A percentile compares a stretch with the other conserved stretches of the same genome.
Evolutionary conservation across 2,113 vertebrate genomes (phyloP).

Genomic region (Tenrec ecaudatus): DNA sequence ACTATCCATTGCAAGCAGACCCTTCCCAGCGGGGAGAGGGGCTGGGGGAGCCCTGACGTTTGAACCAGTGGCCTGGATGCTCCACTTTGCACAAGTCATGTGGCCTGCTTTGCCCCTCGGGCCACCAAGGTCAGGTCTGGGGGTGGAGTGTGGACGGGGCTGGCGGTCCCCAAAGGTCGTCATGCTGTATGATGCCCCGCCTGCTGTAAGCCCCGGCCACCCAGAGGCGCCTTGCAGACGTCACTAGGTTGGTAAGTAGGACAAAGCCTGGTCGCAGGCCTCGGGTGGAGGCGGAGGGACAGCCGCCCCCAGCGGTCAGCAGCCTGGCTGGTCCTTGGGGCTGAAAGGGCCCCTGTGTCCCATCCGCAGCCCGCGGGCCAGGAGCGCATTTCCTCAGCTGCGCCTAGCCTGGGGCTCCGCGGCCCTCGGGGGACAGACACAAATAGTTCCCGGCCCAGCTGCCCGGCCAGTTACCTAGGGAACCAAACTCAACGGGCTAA

Average conservation of each 20-base stretch:
- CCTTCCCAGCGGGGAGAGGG: background rate
- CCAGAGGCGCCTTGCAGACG: too few species aligned
- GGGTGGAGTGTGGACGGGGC: too few species aligned
- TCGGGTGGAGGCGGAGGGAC: background rate
- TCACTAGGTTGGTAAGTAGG: too few species aligned
- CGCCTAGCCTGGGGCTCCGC: constrained; percentile 59
- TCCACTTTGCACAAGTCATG: background rate
- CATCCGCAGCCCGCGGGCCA: background rate
- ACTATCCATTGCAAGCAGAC: background rate
- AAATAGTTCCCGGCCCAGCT: constrained; percentile 75
- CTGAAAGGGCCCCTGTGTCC: constrained; percentile 68
- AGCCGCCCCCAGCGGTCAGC: background rate
- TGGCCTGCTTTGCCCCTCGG: background rate
- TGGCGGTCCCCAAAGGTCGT: background rate
- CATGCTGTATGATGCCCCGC: background rate
- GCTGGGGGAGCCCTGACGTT: background rate
- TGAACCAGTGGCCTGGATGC: background rate
- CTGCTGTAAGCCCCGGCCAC: constrained; percentile 9
- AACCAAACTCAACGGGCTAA: constrained; percentile 83
- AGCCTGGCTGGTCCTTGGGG: background rate
- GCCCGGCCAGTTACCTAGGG: constrained; percentile 84
- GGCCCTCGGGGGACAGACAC: constrained; percentile 71
- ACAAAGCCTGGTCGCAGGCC: background rate
- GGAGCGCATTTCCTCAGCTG: constrained; percentile 42
- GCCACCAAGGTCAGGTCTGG: background rate